Conservation (phyloP, 2,888 invertebrate genomes). For the Ceramica pisi region DNA sequence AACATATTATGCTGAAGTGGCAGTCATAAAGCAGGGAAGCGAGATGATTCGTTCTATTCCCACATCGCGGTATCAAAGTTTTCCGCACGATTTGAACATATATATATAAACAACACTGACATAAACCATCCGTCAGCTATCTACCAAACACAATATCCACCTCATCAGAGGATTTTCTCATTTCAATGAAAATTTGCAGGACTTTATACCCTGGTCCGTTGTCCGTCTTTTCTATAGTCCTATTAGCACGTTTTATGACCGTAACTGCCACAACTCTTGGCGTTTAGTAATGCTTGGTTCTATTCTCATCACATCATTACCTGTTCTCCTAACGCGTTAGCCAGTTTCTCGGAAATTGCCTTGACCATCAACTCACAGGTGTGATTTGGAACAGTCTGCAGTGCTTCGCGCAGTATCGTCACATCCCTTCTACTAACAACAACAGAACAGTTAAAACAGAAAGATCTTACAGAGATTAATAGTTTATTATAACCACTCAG, state of each 20-base stretch:
- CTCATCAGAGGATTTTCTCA: no score
- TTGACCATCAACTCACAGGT: conserved; percentile 96
- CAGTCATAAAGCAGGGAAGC: not conserved
- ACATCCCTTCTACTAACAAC: conserved; percentile 86
- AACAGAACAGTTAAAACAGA: conserved; percentile 39
- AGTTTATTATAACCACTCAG: not conserved
- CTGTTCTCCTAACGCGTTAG: conserved; percentile 95
- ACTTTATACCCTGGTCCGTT: no score
- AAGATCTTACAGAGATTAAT: not conserved
- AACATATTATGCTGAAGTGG: not conserved
- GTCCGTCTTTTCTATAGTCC: no score
- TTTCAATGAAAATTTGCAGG: no score
- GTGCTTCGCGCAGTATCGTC: conserved; percentile 94
- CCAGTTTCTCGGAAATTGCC: conserved; percentile 95
- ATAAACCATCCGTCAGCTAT: no score
- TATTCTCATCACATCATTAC: conserved; percentile 74
- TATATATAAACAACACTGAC: no score
- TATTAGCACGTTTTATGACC: not conserved
- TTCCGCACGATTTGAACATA: no score
- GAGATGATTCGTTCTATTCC: not conserved
- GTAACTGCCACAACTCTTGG: not conserved
- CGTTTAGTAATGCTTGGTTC: not conserved
- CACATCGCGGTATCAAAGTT: no score
- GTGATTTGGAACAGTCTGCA: conserved; percentile 96
- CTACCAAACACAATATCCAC: no score